These are phyloP conservation scores for Trissolcus basalis DNA, from an alignment of 1,140 invertebrate genomes.

Conservation along the genomic window DNA sequence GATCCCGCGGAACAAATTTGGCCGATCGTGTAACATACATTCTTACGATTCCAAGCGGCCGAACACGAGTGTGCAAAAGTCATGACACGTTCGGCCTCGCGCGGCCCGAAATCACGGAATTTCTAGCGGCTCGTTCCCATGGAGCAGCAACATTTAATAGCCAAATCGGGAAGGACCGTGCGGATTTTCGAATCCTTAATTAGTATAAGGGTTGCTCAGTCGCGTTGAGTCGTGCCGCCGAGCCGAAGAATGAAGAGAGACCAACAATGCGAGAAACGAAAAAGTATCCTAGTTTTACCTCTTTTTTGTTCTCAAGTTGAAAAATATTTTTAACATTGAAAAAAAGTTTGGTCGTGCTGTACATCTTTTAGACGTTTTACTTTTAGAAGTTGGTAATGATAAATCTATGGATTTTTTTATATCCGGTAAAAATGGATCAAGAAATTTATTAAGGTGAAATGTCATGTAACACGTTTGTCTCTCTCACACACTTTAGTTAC, in stretches of 20 bases:
- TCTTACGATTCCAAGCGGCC: constrained; percentile 25
- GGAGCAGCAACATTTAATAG: constrained; percentile 53
- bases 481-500: no score
- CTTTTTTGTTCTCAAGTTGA: constrained; percentile 26
- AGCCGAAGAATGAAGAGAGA: constrained; percentile 10
- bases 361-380: no score
- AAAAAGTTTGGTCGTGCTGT: no score
- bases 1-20: constrained; percentile 4
- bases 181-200: constrained; percentile 71
- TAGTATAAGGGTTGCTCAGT: constrained; percentile 52
- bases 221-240: constrained; percentile 34
- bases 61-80: constrained; percentile 25
- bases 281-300: no score
- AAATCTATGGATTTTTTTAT: no score
- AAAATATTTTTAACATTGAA: no score
- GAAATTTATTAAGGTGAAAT: no score
- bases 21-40: constrained; percentile 14
- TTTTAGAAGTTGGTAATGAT: no score
- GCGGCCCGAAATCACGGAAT: constrained; percentile 43
- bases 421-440: no score
- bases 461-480: no score
- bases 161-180: constrained; percentile 62
- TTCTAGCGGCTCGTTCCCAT: constrained; percentile 44
- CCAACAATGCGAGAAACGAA: background rate
- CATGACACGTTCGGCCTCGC: constrained; percentile 36